Evolutionary conservation across 2,797 vertebrate species (phyloP).

Genomic region (Nothura maculosa): DNA sequence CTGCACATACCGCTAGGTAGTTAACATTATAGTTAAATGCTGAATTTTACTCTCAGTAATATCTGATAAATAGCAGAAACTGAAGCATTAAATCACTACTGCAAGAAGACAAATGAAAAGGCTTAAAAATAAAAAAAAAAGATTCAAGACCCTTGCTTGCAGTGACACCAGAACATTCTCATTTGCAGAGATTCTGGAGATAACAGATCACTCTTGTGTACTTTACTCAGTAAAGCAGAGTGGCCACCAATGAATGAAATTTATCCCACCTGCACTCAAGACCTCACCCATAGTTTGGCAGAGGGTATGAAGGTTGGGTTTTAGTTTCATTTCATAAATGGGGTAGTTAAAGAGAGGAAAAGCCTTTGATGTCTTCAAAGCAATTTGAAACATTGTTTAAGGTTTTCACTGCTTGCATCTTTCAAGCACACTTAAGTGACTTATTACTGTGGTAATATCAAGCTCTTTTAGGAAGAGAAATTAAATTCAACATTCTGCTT

Average conservation of each 20-base stretch:
- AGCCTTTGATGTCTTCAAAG: neutral
- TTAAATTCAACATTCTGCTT: conserved; percentile 37
- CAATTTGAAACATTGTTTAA: neutral
- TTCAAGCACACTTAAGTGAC: neutral
- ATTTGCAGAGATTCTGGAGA: neutral
- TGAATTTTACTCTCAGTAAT: neutral
- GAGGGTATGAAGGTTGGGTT: neutral
- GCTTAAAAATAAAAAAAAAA: neutral
- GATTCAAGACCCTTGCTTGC: neutral
- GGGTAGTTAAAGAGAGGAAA: neutral
- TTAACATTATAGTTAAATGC: neutral
- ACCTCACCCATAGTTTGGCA: neutral
- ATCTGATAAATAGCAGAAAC: neutral
- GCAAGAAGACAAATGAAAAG: neutral
- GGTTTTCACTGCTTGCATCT: neutral
- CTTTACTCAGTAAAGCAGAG: neutral
- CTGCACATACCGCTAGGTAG: neutral
- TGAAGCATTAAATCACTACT: neutral
- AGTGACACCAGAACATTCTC: neutral
- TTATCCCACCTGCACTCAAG: neutral
- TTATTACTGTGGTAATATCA: neutral
- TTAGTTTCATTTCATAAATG: neutral
- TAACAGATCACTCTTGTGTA: neutral
- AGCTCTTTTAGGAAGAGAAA: neutral
- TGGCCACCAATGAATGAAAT: neutral